These are phyloP conservation scores for Machaerirhynchus nigripectus DNA, from an alignment of 2,113 vertebrate genomes.

Conservation along the genomic window DNA sequence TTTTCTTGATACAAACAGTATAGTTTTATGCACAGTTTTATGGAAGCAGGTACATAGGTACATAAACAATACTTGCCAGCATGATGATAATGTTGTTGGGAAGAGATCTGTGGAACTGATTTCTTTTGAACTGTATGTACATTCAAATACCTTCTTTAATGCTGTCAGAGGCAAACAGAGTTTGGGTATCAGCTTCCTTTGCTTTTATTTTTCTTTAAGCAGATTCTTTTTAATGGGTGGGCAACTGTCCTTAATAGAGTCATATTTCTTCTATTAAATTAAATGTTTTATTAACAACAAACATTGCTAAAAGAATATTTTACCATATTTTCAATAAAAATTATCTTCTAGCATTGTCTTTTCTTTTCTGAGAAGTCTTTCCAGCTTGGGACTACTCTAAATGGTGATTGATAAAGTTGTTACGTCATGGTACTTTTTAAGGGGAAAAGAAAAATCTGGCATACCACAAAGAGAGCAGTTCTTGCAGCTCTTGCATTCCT, in stretches of 20 bases:
- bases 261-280: slow-evolving; percentile 21
- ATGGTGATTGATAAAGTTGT: slow-evolving; percentile 27
- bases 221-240: not conserved
- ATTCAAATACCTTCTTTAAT: not conserved
- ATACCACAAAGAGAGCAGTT: slow-evolving; percentile 10
- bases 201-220: not conserved
- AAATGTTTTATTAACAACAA: slow-evolving; percentile 28
- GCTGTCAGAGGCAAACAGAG: not conserved
- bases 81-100: not conserved
- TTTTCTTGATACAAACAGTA: not conserved
- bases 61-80: not conserved
- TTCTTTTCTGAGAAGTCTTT: not conserved
- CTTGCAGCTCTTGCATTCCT: slow-evolving; percentile 37
- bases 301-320: not conserved
- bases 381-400: not conserved
- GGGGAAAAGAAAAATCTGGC: slow-evolving; percentile 1
- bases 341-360: not conserved
- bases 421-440: slow-evolving; percentile 31
- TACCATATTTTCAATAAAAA: not conserved
- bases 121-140: not conserved
- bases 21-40: not conserved
- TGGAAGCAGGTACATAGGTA: not conserved
- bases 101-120: not conserved
- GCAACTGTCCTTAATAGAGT: slow-evolving; percentile 20
- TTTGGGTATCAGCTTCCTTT: not conserved